Evolutionary conservation across 2,797 vertebrate genomes (phyloP).

Genomic region (Coreius guichenoti): DNA sequence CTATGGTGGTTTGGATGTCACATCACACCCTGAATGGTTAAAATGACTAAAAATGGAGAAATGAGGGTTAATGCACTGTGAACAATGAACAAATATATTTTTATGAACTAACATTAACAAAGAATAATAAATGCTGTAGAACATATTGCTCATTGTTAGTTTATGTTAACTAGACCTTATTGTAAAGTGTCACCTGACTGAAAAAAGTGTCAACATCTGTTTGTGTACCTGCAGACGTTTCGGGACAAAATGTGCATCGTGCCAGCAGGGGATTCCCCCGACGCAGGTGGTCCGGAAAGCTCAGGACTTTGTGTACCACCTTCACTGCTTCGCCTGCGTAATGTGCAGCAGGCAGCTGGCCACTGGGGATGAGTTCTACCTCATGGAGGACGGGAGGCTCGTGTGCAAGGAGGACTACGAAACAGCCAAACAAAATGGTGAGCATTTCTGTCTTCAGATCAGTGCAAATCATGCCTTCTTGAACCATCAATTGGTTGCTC

Average conservation of each 20-base stretch:
- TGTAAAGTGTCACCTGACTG: constrained; percentile 21
- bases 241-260: constrained; percentile 97
- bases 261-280: constrained; percentile 97
- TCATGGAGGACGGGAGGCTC: constrained; percentile 96
- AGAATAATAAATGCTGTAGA: neutral
- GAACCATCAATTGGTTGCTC: neutral
- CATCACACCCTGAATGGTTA: neutral
- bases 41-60: neutral
- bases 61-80: neutral
- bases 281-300: constrained; percentile 98
- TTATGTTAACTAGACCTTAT: neutral
- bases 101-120: neutral
- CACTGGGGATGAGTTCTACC: constrained; percentile 98
- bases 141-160: neutral
- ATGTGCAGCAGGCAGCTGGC: constrained; percentile 97
- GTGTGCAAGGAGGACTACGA: constrained; percentile 99
- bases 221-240: constrained; percentile 84
- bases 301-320: constrained; percentile 98
- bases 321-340: constrained; percentile 97
- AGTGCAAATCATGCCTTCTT: neutral
- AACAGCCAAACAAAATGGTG: constrained; percentile 97
- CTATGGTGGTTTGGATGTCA: neutral
- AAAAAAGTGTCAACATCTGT: too few relatives aligned
- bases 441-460: constrained; percentile 42
- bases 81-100: neutral